Evolutionary conservation across 2,888 invertebrate genomes (phyloP).

Genomic region (Thyatira batis): DNA sequence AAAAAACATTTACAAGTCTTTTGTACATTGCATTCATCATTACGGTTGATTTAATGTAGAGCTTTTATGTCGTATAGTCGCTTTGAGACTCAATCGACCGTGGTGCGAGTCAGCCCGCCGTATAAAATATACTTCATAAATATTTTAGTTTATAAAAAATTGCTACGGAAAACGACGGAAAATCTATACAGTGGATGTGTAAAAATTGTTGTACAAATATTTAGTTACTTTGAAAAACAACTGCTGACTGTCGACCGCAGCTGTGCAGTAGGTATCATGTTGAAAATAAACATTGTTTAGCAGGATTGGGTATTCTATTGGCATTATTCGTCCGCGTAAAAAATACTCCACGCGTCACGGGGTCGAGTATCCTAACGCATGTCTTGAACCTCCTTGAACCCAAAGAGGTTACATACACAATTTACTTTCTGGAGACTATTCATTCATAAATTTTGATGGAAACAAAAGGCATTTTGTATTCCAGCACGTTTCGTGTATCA

Average conservation of each 20-base stretch:
- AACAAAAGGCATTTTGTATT: constrained; percentile 9
- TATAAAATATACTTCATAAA: constrained; percentile 43
- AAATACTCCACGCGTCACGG: too few species aligned
- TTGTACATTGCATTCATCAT: constrained; percentile 32
- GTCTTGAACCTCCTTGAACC: too few species aligned
- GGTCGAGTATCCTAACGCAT: too few species aligned
- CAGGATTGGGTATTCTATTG: too few species aligned
- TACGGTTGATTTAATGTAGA: constrained; percentile 41
- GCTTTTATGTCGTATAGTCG: constrained; percentile 44
- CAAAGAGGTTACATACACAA: too few species aligned
- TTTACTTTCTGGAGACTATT: background rate
- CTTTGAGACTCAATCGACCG: constrained; percentile 53
- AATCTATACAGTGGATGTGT: background rate
- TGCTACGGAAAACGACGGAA: constrained; percentile 8
- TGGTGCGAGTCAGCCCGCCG: constrained; percentile 26
- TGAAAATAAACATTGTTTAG: background rate
- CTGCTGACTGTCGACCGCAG: too few species aligned
- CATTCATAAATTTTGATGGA: background rate
- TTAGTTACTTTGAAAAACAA: too few species aligned
- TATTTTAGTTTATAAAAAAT: constrained; percentile 34
- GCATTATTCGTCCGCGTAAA: too few species aligned
- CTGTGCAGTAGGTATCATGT: too few species aligned
- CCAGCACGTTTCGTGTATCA: constrained; percentile 18
- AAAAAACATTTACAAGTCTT: constrained; percentile 32
- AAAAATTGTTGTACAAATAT: background rate